These are phyloP conservation scores for Sebastes oblongus DNA, from an alignment of 2,797 vertebrate species.

Conservation along the genomic window DNA sequence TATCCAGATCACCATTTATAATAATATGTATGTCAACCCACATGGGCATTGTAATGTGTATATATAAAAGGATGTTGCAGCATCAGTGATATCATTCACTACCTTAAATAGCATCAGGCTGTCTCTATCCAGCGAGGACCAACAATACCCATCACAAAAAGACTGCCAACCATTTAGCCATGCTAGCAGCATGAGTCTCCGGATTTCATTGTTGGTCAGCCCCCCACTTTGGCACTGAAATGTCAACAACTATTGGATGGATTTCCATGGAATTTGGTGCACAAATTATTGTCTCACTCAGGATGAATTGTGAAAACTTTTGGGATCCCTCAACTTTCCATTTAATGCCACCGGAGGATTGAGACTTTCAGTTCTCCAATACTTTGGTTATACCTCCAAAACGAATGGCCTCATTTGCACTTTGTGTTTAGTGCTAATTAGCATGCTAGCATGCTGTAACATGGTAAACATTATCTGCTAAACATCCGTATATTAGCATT, in stretches of 20 bases:
- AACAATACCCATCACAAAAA: neutral
- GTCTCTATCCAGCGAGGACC: neutral
- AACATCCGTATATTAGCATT: neutral
- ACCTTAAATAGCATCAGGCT: neutral
- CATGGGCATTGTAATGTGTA: neutral
- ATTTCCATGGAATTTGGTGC: too few species aligned
- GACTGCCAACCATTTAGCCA: neutral
- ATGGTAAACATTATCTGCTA: neutral
- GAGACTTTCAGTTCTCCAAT: neutral
- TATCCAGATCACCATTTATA: constrained; percentile 2
- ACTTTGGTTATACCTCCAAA: neutral
- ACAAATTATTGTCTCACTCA: neutral
- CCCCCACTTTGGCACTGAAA: neutral
- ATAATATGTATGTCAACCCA: neutral
- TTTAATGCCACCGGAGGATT: neutral
- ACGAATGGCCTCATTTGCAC: neutral
- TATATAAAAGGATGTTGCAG: neutral
- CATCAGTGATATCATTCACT: neutral
- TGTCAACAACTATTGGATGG: too few species aligned
- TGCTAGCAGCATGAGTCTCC: neutral
- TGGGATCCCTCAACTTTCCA: neutral
- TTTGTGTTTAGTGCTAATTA: neutral
- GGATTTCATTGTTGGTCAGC: neutral
- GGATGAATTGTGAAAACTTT: neutral
- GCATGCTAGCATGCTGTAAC: neutral